A percentile compares a stretch with the other conserved stretches of the same genome.
Evolutionary conservation across 2,888 invertebrate genomes (phyloP).

Genomic region (Slavum lentiscoides): DNA sequence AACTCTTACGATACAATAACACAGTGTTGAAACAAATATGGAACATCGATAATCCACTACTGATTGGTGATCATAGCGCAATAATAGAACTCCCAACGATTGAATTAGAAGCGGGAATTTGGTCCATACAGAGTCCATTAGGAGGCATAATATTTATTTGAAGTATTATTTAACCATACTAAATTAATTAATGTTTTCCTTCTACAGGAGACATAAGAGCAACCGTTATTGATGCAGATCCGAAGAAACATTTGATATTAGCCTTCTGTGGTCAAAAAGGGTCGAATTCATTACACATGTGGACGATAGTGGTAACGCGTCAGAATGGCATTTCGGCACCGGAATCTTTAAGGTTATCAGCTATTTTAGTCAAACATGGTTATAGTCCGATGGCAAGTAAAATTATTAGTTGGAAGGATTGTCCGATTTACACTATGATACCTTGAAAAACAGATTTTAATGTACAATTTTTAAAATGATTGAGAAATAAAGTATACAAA

Average conservation of each 20-base stretch:
- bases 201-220: constrained; percentile 55
- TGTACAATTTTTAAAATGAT: neutral
- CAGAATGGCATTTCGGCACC: constrained; percentile 55
- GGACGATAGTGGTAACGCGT: constrained; percentile 56
- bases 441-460: constrained; percentile 1
- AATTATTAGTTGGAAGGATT: constrained; percentile 57
- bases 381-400: constrained; percentile 56
- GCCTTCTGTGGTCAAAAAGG: constrained; percentile 56
- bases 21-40: constrained; percentile 56
- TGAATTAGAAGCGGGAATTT: constrained; percentile 55
- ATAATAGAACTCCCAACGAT: constrained; percentile 56
- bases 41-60: constrained; percentile 55
- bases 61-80: constrained; percentile 55
- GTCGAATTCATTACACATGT: constrained; percentile 56
- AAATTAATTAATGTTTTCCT: neutral
- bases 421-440: constrained; percentile 52
- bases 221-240: constrained; percentile 55
- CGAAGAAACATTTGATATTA: constrained; percentile 55
- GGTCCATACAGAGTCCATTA: constrained; percentile 57
- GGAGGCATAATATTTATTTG: constrained; percentile 55
- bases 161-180: constrained; percentile 11
- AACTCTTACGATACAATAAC: constrained; percentile 56
- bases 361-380: constrained; percentile 56
- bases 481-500: constrained; percentile 32
- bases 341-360: constrained; percentile 55